A percentile compares a stretch with the other conserved stretches of the same genome.
These are phyloP conservation scores for Tribolium freemani DNA, from an alignment of 2,888 invertebrate species.

Conservation along the genomic window DNA sequence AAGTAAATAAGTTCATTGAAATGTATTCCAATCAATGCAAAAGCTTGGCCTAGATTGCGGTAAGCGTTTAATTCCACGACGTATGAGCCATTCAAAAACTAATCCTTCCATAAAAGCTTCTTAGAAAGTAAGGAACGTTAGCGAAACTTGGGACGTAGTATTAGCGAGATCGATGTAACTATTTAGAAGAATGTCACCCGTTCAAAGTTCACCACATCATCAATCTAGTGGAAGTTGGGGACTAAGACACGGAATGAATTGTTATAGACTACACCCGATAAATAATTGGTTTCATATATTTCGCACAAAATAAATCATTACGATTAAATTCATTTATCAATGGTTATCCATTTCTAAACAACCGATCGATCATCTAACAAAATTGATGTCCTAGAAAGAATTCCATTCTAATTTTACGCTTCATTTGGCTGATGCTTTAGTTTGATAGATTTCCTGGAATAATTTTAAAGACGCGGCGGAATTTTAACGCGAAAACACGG, in stretches of 20 bases:
- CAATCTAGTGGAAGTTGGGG: constrained; percentile 40
- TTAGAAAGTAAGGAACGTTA: constrained; percentile 17
- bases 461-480: neutral
- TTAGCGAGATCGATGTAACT: constrained; percentile 42
- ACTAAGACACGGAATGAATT: constrained; percentile 14
- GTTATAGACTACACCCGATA: constrained; percentile 38
- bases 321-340: constrained; percentile 45
- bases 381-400: constrained; percentile 15
- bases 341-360: constrained; percentile 27
- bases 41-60: neutral
- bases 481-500: neutral
- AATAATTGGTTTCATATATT: constrained; percentile 53
- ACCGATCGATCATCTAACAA: constrained; percentile 28
- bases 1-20: neutral
- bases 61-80: constrained; percentile 24
- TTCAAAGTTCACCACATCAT: constrained; percentile 49
- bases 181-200: constrained; percentile 44
- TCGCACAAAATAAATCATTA: constrained; percentile 44
- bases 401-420: constrained; percentile 39
- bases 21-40: constrained; percentile 7
- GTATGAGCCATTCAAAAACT: constrained; percentile 26
- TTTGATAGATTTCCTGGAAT: constrained; percentile 6
- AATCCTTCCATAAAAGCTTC: constrained; percentile 26
- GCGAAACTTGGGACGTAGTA: constrained; percentile 9
- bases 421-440: constrained; percentile 31